These are phyloP conservation scores for Emydocephalus ijimae DNA, from an alignment of 2,113 vertebrate species.

Conservation along the genomic window DNA sequence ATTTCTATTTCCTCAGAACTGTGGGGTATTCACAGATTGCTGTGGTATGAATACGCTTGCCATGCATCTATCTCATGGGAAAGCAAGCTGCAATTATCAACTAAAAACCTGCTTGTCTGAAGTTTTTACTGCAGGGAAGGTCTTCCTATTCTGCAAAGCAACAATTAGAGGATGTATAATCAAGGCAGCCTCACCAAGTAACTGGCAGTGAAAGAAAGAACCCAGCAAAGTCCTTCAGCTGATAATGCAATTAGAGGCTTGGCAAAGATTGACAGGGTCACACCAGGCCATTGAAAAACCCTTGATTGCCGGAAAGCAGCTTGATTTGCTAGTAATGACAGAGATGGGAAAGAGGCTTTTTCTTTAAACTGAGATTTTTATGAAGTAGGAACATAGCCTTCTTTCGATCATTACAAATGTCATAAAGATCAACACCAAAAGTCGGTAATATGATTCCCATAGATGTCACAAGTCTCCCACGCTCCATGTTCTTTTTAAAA, in stretches of 20 bases:
- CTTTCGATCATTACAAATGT: background rate
- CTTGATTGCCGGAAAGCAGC: constrained; percentile 1
- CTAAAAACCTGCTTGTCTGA: background rate
- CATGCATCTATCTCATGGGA: background rate
- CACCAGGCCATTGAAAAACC: background rate
- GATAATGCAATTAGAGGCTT: constrained; percentile 24
- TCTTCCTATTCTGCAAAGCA: background rate
- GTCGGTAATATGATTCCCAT: background rate
- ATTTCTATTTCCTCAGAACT: background rate
- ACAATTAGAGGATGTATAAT: background rate
- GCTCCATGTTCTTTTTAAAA: background rate
- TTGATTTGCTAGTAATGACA: constrained; percentile 13
- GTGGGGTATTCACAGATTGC: background rate
- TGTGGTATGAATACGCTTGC: background rate
- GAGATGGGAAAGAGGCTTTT: background rate
- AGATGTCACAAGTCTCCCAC: background rate
- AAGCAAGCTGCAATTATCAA: background rate
- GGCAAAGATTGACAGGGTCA: background rate
- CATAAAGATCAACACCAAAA: background rate
- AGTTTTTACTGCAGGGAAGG: background rate
- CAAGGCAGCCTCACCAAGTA: background rate
- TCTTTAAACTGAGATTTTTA: background rate
- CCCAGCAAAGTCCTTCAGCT: background rate
- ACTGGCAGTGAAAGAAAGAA: constrained; percentile 3
- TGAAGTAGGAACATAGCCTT: background rate